phyloP scores from a whole-genome alignment of 2,797 vertebrate genomes.

The Halcyon smyrnensis region DNA sequence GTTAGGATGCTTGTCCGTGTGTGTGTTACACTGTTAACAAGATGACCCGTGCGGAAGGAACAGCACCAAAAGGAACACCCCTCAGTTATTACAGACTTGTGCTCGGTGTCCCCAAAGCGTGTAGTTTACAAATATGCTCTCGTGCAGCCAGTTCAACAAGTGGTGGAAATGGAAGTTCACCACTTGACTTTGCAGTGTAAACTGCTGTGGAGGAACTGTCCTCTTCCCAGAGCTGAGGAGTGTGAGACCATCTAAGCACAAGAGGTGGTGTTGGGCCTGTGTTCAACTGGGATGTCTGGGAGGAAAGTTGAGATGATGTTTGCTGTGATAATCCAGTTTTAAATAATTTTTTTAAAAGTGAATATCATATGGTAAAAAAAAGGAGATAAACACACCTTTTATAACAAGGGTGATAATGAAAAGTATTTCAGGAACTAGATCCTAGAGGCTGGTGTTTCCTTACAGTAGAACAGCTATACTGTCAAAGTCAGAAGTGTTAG shows the following conservation, averaged over 20 bases:
- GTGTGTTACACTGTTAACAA: too few species aligned
- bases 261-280: accelerated
- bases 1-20: neutral
- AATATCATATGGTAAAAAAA: neutral
- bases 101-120: neutral
- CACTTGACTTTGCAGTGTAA: neutral
- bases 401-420: neutral
- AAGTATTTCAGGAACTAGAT: neutral
- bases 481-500: neutral
- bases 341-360: neutral
- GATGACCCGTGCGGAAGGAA: neutral
- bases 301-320: neutral
- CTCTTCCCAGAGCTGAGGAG: neutral
- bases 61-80: neutral
- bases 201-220: accelerated
- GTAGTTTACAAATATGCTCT: neutral
- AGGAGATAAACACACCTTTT: neutral
- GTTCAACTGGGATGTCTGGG: neutral
- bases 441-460: neutral
- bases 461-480: neutral
- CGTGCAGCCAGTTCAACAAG: neutral
- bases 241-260: neutral
- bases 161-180: neutral
- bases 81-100: accelerated
- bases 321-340: neutral